A percentile compares a stretch with the other conserved stretches of the same genome.
Conservation (phyloP, 2,797 vertebrate species). For the Catamblyrhynchus diadema region DNA sequence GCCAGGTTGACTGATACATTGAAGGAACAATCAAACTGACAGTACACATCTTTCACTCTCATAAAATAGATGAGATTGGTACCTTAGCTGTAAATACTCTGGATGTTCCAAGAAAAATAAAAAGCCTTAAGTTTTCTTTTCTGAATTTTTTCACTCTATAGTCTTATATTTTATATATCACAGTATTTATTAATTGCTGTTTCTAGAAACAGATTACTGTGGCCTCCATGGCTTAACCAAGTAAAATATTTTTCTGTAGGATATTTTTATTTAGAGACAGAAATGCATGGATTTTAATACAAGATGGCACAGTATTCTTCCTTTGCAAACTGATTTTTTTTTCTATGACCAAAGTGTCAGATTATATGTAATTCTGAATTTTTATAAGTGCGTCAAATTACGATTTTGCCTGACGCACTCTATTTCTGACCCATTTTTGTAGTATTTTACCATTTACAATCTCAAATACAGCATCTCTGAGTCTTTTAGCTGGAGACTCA, state of each 20-base stretch:
- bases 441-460: not conserved
- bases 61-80: not conserved
- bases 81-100: not conserved
- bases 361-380: not conserved
- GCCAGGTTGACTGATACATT: not conserved
- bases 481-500: not conserved
- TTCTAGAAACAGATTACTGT: not conserved
- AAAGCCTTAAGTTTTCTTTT: not conserved
- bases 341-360: not conserved
- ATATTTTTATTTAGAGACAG: not conserved
- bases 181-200: not conserved
- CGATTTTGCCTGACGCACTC: not conserved
- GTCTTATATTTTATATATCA: not conserved
- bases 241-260: not conserved
- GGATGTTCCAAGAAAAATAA: not conserved
- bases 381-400: not conserved
- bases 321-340: constrained; percentile 25
- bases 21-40: not conserved
- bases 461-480: not conserved
- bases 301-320: not conserved
- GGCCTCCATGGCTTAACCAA: not conserved
- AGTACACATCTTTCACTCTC: not conserved
- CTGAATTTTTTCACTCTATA: not conserved
- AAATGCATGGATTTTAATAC: not conserved
- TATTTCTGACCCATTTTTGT: not conserved